Conservation (phyloP, 2,888 invertebrate species). For the Euzophera pinguis region DNA sequence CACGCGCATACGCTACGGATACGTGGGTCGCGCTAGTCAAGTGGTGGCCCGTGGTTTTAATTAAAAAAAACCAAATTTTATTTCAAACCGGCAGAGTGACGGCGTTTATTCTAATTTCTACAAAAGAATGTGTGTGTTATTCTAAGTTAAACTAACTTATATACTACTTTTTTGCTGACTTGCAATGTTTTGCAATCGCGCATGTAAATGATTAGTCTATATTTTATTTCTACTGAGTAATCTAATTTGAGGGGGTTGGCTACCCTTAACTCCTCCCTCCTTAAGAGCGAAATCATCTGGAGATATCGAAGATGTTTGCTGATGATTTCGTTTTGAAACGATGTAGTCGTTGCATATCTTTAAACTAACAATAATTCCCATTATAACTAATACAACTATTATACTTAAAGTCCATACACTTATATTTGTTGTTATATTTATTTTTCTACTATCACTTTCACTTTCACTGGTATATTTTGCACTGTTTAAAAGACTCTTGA, state of each 20-base stretch:
- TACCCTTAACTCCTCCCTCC: slow-evolving; percentile 12
- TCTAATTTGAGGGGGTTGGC: not conserved
- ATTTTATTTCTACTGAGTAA: not conserved
- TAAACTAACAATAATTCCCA: not conserved
- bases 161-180: not conserved
- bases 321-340: not conserved
- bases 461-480: not conserved
- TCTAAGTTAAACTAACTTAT: not conserved
- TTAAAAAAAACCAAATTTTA: not conserved
- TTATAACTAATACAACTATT: not conserved
- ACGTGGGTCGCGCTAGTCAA: not conserved
- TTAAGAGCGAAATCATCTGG: slow-evolving; percentile 6
- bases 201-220: not conserved
- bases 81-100: not conserved
- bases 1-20: too few relatives aligned
- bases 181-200: not conserved
- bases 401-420: slow-evolving; percentile 10
- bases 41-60: not conserved
- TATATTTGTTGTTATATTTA: not conserved
- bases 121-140: not conserved
- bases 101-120: too few relatives aligned
- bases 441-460: not conserved
- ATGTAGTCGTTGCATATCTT: not conserved
- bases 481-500: not conserved
- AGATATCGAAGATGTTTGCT: not conserved